phyloP scores from a whole-genome alignment of 1,140 invertebrate genomes.

The Propsilocerus akamusi region DNA sequence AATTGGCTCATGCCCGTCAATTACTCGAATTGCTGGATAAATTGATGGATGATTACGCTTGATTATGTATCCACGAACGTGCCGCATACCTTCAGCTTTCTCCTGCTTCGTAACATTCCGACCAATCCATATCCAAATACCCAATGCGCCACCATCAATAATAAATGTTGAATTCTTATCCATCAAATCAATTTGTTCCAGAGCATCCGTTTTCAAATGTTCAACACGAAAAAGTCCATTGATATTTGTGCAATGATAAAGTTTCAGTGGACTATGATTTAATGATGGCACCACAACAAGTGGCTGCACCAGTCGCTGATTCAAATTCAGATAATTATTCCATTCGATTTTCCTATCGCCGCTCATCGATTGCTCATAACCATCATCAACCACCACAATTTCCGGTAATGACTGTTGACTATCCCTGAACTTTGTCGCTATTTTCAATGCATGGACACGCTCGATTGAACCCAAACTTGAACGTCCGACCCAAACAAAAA shows the following conservation, averaged over 20 bases:
- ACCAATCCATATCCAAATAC: conserved; percentile 89
- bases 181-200: conserved; percentile 58
- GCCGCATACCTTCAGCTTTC: conserved; percentile 59
- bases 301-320: conserved; percentile 37
- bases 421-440: conserved; percentile 23
- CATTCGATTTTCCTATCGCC: conserved; percentile 42
- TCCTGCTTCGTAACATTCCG: conserved; percentile 46
- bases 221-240: conserved; percentile 68
- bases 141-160: conserved; percentile 65
- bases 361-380: conserved; percentile 56
- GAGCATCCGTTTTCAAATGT: conserved; percentile 70
- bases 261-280: conserved; percentile 31
- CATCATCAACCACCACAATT: conserved; percentile 66
- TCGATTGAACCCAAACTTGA: conserved; percentile 19
- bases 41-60: conserved; percentile 52
- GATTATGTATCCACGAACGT: conserved; percentile 68
- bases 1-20: conserved; percentile 63
- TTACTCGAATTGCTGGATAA: conserved; percentile 57
- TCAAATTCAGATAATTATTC: conserved; percentile 46
- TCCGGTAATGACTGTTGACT: conserved; percentile 23
- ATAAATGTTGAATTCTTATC: conserved; percentile 46
- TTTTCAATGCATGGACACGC: conserved; percentile 20
- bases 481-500: conserved; percentile 69
- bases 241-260: conserved; percentile 54
- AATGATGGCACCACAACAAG: conserved; percentile 21